Conservation (phyloP, 2,113 vertebrate species). For the Phyllopteryx taeniolatus region DNA sequence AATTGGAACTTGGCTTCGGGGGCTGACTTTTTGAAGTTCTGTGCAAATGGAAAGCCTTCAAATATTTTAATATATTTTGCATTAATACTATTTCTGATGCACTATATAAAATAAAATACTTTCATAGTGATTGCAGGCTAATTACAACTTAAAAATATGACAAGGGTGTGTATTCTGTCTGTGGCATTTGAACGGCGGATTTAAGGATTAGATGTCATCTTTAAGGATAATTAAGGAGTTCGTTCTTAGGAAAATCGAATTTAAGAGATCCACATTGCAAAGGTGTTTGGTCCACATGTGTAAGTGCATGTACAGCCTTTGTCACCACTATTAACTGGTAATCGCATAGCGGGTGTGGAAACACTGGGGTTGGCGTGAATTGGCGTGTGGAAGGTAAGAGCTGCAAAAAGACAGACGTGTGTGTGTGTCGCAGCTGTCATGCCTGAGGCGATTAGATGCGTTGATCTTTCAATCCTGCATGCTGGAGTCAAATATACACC, state of each 20-base stretch:
- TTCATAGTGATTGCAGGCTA: background rate
- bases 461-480: slow-evolving; percentile 38
- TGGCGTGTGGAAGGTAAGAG: slow-evolving; percentile 42
- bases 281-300: background rate
- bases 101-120: background rate
- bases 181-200: background rate
- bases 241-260: background rate
- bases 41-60: no score
- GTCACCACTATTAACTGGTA: slow-evolving; percentile 30
- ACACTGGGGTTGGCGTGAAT: slow-evolving; percentile 42
- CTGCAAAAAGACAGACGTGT: slow-evolving; percentile 13
- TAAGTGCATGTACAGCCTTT: slow-evolving; percentile 12
- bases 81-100: background rate
- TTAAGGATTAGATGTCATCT: background rate
- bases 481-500: slow-evolving; percentile 37
- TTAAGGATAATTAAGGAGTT: background rate
- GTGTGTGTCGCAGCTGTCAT: slow-evolving; percentile 48
- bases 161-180: background rate
- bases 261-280: background rate
- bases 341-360: slow-evolving; percentile 40
- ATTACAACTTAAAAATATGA: background rate
- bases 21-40: no score
- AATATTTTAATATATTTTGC: no score
- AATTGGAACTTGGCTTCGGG: no score
- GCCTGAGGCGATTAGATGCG: slow-evolving; percentile 49